A percentile compares a stretch with the other conserved stretches of the same genome.
phyloP scores from a whole-genome alignment of 2,113 vertebrate species.

The Panthera leo region DNA sequence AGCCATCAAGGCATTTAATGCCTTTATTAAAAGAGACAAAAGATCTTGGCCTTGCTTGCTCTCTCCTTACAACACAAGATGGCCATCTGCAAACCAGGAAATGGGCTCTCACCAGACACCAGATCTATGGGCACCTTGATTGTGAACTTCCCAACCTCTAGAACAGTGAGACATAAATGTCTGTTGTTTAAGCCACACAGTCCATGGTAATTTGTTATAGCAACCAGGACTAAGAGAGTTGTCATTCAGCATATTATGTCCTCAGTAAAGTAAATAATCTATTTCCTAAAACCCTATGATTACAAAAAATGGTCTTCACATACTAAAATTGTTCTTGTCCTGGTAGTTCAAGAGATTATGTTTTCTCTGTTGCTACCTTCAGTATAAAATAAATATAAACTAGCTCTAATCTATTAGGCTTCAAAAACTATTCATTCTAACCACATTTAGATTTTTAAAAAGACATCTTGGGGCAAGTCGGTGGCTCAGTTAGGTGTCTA shows the following conservation, averaged over 20 bases:
- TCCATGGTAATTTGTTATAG: background rate
- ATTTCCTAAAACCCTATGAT: background rate
- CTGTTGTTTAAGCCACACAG: background rate
- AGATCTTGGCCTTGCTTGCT: background rate
- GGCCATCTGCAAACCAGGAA: background rate
- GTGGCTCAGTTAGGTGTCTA: too few relatives aligned
- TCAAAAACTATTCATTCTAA: constrained; percentile 21
- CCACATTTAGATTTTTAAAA: background rate
- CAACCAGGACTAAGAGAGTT: background rate
- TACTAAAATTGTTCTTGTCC: constrained; percentile 27
- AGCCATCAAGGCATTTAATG: too few relatives aligned
- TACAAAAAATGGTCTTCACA: constrained; percentile 55
- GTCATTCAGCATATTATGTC: constrained; percentile 55
- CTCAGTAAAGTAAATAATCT: constrained; percentile 68
- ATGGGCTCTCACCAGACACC: background rate
- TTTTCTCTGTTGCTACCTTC: background rate
- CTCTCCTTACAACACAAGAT: background rate
- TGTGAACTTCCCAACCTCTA: background rate
- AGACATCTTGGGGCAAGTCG: too few relatives aligned
- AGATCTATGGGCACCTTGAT: background rate
- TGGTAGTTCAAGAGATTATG: background rate
- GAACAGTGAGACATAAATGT: background rate
- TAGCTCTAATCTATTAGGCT: background rate
- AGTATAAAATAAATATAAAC: background rate
- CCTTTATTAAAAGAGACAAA: background rate